phyloP scores from a whole-genome alignment of 2,797 vertebrate species.

The Typhlichthys subterraneus region DNA sequence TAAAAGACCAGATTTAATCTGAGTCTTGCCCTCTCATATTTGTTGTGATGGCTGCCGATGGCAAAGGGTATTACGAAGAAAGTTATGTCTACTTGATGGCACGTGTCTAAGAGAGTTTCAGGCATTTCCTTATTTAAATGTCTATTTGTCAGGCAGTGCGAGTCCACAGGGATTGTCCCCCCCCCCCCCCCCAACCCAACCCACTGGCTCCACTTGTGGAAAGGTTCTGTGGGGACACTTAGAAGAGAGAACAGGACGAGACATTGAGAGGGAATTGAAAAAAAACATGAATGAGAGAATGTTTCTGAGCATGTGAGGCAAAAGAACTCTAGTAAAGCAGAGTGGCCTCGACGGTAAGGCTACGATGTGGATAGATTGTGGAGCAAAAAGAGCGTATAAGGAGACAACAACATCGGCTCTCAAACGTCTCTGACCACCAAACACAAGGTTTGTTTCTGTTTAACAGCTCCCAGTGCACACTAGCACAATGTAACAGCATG shows the following conservation, averaged over 20 bases:
- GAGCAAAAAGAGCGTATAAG: too few species aligned
- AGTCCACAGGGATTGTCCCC: slow-evolving; percentile 29
- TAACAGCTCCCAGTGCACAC: too few species aligned
- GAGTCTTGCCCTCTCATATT: too few species aligned
- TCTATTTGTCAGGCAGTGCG: slow-evolving; percentile 50
- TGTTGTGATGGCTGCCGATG: too few species aligned
- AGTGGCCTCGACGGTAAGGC: neutral
- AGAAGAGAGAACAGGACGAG: slow-evolving; percentile 30
- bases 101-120: slow-evolving; percentile 17
- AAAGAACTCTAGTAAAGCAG: neutral
- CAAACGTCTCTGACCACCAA: too few species aligned
- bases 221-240: slow-evolving; percentile 53
- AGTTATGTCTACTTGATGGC: neutral
- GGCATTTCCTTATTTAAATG: slow-evolving; percentile 50
- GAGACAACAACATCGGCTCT: too few species aligned
- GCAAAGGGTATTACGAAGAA: too few species aligned
- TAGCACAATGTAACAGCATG: too few species aligned
- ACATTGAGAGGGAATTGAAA: neutral
- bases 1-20: too few species aligned
- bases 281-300: slow-evolving; percentile 24
- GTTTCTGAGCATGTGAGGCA: neutral
- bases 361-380: neutral
- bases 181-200: slow-evolving; percentile 35
- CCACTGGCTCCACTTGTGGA: slow-evolving; percentile 71
- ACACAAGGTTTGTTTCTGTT: too few species aligned